phyloP scores from a whole-genome alignment of 2,797 vertebrate genomes.

The Chelonia mydas region DNA sequence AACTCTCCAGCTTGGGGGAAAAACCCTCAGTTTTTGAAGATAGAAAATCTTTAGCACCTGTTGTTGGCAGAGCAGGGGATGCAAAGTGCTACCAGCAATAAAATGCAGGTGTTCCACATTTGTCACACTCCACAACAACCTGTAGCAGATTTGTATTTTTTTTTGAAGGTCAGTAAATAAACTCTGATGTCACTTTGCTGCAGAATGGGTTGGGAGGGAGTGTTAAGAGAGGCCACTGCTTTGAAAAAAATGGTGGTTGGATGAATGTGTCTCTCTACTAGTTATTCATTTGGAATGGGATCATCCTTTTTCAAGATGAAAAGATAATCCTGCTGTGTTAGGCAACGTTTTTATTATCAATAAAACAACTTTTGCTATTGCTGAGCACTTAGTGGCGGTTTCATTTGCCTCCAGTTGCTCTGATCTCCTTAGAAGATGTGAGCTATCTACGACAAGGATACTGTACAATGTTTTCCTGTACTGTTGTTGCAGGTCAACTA shows the following conservation, averaged over 20 bases:
- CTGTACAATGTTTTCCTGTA: not conserved
- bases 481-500: not conserved
- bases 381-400: not conserved
- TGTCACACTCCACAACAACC: not conserved
- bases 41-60: not conserved
- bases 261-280: not conserved
- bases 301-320: not conserved
- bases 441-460: not conserved
- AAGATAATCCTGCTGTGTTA: not conserved
- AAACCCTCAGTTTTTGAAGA: not conserved
- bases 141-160: not conserved
- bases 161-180: not conserved
- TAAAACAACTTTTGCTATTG: not conserved
- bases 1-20: not conserved
- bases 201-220: not conserved
- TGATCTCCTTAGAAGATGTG: not conserved
- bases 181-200: not conserved
- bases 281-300: not conserved
- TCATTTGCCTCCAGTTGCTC: not conserved
- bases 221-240: not conserved
- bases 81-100: not conserved
- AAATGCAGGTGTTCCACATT: not conserved
- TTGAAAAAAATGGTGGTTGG: not conserved
- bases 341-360: not conserved
- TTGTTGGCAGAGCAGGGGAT: not conserved